A percentile compares a stretch with the other conserved stretches of the same genome.
phyloP scores from a whole-genome alignment of 2,113 vertebrate genomes.

The Corythornis madagascariensis region DNA sequence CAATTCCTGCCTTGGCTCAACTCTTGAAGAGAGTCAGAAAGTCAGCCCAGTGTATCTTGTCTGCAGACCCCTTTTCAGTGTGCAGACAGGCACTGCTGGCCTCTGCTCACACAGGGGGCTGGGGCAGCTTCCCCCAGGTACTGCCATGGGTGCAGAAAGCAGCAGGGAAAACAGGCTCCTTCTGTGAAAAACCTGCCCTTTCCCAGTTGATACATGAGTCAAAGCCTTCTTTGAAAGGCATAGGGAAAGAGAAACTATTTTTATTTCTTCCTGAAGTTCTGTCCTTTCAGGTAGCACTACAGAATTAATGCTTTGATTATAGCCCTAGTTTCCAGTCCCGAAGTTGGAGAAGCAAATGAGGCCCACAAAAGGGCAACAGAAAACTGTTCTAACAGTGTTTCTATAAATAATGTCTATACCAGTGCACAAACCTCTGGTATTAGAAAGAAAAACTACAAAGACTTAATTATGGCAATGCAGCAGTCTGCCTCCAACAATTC shows the following conservation, averaged over 20 bases:
- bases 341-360: slow-evolving; percentile 28
- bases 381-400: slow-evolving; percentile 3
- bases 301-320: slow-evolving; percentile 28
- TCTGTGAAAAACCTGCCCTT: background rate
- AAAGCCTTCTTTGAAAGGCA: background rate
- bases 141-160: background rate
- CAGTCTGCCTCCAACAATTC: background rate
- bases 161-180: background rate
- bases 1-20: background rate
- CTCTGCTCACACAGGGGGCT: background rate
- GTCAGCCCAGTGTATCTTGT: background rate
- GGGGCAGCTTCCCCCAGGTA: background rate
- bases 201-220: background rate
- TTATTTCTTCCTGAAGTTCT: background rate
- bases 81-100: background rate
- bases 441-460: slow-evolving; percentile 22
- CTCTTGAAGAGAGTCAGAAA: background rate
- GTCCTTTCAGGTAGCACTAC: slow-evolving; percentile 12
- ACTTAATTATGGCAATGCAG: slow-evolving; percentile 3
- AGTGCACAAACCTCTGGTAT: background rate
- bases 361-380: slow-evolving; percentile 48
- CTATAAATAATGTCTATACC: slow-evolving; percentile 42
- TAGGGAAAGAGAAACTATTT: background rate
- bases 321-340: background rate
- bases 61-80: background rate